Evolutionary conservation across 2,113 vertebrate genomes (phyloP).

Genomic region (Nannospalax galili): DNA sequence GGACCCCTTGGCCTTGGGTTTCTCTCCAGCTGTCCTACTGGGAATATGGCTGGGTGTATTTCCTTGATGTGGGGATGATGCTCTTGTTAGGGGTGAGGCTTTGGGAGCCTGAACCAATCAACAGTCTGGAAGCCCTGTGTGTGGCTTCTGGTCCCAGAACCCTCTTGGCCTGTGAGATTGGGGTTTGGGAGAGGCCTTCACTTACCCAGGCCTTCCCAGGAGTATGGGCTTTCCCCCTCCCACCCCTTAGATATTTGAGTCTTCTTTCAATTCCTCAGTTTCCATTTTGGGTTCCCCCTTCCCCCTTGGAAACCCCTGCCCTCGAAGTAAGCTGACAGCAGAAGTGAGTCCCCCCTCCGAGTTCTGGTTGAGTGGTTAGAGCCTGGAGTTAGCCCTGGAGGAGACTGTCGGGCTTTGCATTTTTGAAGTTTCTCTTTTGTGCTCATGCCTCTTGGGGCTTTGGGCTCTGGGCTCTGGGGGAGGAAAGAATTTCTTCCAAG

Average conservation of each 20-base stretch:
- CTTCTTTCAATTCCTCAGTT: slow-evolving; percentile 28
- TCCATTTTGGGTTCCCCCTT: neutral
- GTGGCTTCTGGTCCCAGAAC: neutral
- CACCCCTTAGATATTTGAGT: neutral
- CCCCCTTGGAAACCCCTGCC: neutral
- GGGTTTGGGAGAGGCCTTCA: neutral
- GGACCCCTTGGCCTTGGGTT: neutral
- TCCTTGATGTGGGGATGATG: neutral
- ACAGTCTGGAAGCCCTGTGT: neutral
- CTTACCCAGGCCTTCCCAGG: neutral
- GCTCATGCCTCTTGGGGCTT: slow-evolving; percentile 59
- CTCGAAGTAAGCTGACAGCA: neutral
- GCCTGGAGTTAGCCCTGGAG: slow-evolving; percentile 39
- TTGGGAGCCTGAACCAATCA: neutral
- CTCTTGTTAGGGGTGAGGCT: neutral
- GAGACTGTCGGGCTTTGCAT: slow-evolving; percentile 62
- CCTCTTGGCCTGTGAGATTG: neutral
- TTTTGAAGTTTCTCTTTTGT: slow-evolving; percentile 78
- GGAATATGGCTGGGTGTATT: neutral
- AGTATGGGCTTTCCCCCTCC: neutral
- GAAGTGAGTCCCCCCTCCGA: slow-evolving; percentile 9
- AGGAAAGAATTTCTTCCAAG: neutral
- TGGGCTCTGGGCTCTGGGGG: neutral
- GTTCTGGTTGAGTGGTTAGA: slow-evolving; percentile 71
- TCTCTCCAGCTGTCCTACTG: neutral